Evolutionary conservation across 1,140 invertebrate species (phyloP).

Genomic region (Eumaeus atala): DNA sequence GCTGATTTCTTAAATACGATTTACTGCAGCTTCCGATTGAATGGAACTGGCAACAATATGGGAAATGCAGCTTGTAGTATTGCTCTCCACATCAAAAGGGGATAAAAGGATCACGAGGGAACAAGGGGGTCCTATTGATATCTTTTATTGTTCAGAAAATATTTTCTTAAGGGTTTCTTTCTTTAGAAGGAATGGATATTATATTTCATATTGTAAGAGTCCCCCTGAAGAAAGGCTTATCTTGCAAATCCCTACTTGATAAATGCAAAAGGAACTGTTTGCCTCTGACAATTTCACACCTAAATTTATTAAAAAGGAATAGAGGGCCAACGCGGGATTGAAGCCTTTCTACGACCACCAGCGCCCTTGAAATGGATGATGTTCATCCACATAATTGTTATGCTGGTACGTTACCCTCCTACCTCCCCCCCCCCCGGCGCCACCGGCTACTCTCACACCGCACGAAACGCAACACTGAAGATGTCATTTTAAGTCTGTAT

Average conservation of each 20-base stretch:
- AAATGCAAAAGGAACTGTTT: not conserved
- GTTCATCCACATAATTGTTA: too few species aligned
- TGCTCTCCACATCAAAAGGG: not conserved
- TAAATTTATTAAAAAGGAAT: too few species aligned
- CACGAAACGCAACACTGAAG: too few species aligned
- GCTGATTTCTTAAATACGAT: conserved; percentile 4
- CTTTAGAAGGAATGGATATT: not conserved
- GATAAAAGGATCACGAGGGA: not conserved
- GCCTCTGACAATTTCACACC: too few species aligned
- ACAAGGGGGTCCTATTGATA: conserved; percentile 2
- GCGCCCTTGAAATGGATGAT: too few species aligned
- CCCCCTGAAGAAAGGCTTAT: too few species aligned
- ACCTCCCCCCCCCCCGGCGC: too few species aligned
- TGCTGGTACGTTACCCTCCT: too few species aligned
- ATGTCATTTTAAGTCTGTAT: too few species aligned
- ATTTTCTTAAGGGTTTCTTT: conserved; percentile 1
- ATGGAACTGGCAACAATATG: conserved; percentile 2
- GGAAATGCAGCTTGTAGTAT: conserved; percentile 1
- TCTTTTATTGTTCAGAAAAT: conserved; percentile 6
- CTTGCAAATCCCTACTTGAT: not conserved
- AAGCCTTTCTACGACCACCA: too few species aligned
- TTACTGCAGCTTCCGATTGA: not conserved
- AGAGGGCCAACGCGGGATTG: too few species aligned
- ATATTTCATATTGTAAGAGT: not conserved
- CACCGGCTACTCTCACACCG: too few species aligned